Percentiles rank a stretch among this genome's conserved stretches.
phyloP scores from a whole-genome alignment of 1,140 invertebrate genomes.

The Calosoma granatense region DNA sequence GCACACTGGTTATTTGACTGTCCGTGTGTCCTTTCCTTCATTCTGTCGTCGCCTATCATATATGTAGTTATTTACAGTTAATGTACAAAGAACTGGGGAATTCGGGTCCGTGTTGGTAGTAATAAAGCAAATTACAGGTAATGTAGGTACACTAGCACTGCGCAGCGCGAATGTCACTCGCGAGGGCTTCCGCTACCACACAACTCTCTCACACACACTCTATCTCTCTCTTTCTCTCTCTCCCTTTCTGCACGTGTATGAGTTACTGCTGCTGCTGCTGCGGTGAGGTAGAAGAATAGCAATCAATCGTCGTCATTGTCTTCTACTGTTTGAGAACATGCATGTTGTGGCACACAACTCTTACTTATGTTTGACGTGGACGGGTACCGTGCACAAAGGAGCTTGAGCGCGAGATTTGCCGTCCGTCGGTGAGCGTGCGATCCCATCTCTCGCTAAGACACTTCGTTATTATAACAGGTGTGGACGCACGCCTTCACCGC shows the following conservation, averaged over 20 bases:
- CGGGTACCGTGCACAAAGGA: neutral
- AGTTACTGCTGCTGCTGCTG: neutral
- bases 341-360: too few species aligned
- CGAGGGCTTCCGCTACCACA: neutral
- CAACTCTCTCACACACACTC: neutral
- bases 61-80: slow-evolving; percentile 3
- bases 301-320: too few species aligned
- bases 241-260: neutral
- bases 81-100: neutral
- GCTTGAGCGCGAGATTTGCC: neutral
- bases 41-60: neutral
- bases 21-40: slow-evolving; percentile 3
- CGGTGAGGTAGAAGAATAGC: too few species aligned
- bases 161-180: slow-evolving; percentile 5
- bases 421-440: neutral
- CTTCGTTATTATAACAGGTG: neutral
- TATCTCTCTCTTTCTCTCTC: neutral
- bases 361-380: neutral
- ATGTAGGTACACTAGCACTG: slow-evolving; percentile 6
- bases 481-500: neutral
- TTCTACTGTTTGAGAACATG: neutral
- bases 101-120: neutral
- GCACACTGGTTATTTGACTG: neutral
- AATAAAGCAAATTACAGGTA: slow-evolving; percentile 5
- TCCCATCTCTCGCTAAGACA: neutral